Conservation (phyloP, 2,113 vertebrate genomes). For the Electrona antarctica region DNA sequence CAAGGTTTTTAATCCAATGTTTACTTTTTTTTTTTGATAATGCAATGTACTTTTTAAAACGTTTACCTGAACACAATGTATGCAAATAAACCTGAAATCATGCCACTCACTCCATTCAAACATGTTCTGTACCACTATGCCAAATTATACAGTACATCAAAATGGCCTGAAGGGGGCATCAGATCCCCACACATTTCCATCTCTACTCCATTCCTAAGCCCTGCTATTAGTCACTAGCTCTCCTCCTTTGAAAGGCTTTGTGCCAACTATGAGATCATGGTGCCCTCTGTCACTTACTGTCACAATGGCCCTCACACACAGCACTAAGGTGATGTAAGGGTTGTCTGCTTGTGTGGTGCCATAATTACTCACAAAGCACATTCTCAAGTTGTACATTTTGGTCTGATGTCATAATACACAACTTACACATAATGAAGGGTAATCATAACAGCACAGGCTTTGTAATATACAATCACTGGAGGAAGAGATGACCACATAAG, state of each 20-base stretch:
- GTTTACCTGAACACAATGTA: neutral
- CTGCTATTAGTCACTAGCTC: neutral
- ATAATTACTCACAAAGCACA: slow-evolving; percentile 28
- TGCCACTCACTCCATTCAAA: slow-evolving; percentile 5
- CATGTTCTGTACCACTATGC: neutral
- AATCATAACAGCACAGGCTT: too few relatives aligned
- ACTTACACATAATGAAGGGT: too few relatives aligned
- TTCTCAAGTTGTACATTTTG: too few relatives aligned
- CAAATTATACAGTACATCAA: neutral
- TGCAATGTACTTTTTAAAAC: neutral
- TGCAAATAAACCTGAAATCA: slow-evolving; percentile 23
- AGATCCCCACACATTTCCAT: neutral
- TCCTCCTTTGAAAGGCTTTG: slow-evolving; percentile 20
- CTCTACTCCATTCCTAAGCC: neutral
- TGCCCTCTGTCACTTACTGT: slow-evolving; percentile 22
- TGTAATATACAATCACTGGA: too few relatives aligned
- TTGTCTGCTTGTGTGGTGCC: slow-evolving; percentile 5
- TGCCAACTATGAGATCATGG: slow-evolving; percentile 48
- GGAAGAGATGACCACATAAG: too few relatives aligned
- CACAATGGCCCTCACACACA: slow-evolving; percentile 35
- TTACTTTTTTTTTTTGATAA: slow-evolving; percentile 25
- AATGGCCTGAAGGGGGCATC: slow-evolving; percentile 30
- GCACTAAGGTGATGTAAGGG: slow-evolving; percentile 44
- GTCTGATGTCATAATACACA: too few relatives aligned
- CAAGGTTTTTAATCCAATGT: neutral